Evolutionary conservation across 2,888 invertebrate species (phyloP).

Genomic region (Thecophora atra): DNA sequence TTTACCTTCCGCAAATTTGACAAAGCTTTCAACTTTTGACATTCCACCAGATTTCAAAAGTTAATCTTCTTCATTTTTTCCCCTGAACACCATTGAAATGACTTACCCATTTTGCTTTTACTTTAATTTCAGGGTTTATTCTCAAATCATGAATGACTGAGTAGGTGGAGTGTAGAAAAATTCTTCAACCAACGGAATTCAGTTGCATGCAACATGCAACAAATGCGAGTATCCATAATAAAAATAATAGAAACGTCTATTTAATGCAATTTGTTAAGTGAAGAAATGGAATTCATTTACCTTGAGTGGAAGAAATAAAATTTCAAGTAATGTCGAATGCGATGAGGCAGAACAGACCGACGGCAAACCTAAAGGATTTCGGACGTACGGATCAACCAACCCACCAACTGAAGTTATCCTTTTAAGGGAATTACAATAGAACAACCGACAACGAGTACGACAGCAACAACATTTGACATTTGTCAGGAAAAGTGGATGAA

Average conservation of each 20-base stretch:
- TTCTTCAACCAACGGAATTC: constrained; percentile 8
- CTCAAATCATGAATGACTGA: neutral
- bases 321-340: neutral
- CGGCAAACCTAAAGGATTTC: no score
- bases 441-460: no score
- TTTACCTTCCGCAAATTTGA: neutral
- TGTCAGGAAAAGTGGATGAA: no score
- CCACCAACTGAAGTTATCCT: no score
- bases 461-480: no score
- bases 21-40: constrained; percentile 23
- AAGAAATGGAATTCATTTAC: constrained; percentile 15
- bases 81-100: neutral
- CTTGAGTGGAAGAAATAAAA: constrained; percentile 25
- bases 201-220: constrained; percentile 37
- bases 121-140: neutral
- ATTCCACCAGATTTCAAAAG: constrained; percentile 12
- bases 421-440: no score
- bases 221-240: neutral
- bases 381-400: no score
- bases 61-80: neutral
- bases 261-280: constrained; percentile 22
- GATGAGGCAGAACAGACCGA: neutral
- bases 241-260: neutral
- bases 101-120: neutral
- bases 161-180: constrained; percentile 9